Evolutionary conservation across 2,797 vertebrate genomes (phyloP).

Genomic region (Heterohyrax brucei): DNA sequence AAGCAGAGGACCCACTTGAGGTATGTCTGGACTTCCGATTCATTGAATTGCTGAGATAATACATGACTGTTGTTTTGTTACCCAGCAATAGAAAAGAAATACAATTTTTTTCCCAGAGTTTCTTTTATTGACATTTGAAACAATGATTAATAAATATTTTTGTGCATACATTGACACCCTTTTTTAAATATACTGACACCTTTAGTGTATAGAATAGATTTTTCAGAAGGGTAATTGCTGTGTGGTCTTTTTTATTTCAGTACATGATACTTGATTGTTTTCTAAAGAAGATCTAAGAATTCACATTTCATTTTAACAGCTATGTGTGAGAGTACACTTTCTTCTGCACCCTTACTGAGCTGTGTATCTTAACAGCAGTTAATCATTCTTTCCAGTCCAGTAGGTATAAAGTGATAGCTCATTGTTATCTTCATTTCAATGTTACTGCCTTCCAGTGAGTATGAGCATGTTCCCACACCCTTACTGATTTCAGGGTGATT

Average conservation of each 20-base stretch:
- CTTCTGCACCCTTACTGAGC: background rate
- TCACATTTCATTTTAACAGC: background rate
- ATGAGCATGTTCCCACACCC: conserved; percentile 19
- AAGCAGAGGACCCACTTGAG: background rate
- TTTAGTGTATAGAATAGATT: background rate
- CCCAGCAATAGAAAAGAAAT: background rate
- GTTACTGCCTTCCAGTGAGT: background rate
- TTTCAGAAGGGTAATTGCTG: background rate
- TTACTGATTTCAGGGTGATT: background rate
- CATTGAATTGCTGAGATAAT: background rate
- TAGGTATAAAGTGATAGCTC: background rate
- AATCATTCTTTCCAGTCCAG: background rate
- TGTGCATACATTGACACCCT: background rate
- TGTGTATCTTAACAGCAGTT: background rate
- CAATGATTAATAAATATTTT: conserved; percentile 23
- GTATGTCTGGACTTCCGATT: background rate
- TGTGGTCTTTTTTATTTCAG: conserved; percentile 26
- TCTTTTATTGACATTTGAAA: background rate
- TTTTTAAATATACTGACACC: background rate
- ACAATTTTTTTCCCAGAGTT: background rate
- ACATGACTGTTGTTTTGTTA: background rate
- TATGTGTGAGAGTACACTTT: background rate
- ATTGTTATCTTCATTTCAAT: conserved; percentile 44
- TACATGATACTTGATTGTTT: background rate
- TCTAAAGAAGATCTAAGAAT: conserved; percentile 1